These are phyloP conservation scores for Rotaria socialis DNA, from an alignment of 2,888 invertebrate species.

Conservation along the genomic window DNA sequence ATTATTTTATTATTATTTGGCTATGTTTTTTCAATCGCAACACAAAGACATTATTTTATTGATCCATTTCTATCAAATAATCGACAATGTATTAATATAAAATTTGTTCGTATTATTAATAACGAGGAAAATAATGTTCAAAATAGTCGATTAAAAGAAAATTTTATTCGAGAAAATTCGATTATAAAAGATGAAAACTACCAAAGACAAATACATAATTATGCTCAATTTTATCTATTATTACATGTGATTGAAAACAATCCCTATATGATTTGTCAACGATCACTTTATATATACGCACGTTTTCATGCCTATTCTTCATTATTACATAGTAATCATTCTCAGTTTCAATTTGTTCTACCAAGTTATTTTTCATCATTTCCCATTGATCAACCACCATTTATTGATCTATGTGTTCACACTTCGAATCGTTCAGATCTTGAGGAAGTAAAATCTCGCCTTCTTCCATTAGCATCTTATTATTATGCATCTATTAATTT, in stretches of 20 bases:
- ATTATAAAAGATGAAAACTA: not conserved
- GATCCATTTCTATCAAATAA: not conserved
- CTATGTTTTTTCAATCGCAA: not conserved
- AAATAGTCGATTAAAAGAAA: not conserved
- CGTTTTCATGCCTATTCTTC: not conserved
- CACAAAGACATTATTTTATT: constrained; percentile 2
- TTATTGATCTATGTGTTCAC: not conserved
- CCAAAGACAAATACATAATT: not conserved
- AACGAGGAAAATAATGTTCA: not conserved
- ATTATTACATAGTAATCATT: not conserved
- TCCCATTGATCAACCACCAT: constrained; percentile 2
- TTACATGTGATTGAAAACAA: not conserved
- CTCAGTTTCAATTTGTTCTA: not conserved
- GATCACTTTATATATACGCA: constrained; percentile 5
- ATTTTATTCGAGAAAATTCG: not conserved
- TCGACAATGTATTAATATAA: constrained; percentile 29
- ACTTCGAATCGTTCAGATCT: not conserved
- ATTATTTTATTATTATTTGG: not conserved
- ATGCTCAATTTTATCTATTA: not conserved
- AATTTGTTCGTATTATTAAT: not conserved
- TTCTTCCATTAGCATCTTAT: not conserved
- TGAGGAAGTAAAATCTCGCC: not conserved
- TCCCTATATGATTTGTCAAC: not conserved
- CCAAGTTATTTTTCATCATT: not conserved
- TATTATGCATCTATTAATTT: constrained; percentile 11